Conservation (phyloP, 2,797 vertebrate genomes). For the Enteromius treurensis region DNA sequence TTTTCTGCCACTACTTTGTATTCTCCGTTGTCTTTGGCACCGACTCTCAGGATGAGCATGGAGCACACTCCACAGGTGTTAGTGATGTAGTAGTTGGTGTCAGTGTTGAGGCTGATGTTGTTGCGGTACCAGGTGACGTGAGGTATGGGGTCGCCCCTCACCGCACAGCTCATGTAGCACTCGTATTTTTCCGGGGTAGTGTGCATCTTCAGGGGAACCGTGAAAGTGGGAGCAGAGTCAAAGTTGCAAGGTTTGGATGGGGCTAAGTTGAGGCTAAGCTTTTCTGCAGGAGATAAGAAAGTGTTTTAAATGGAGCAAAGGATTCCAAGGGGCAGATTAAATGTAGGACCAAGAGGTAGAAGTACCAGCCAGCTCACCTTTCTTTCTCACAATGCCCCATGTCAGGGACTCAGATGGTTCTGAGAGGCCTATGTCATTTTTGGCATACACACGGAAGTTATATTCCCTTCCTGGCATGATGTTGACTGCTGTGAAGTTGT, state of each 20-base stretch:
- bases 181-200: conserved; percentile 81
- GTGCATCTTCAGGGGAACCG: conserved; percentile 80
- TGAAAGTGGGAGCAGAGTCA: conserved; percentile 77
- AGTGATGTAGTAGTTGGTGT: conserved; percentile 79
- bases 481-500: conserved; percentile 83
- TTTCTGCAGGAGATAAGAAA: conserved; percentile 52
- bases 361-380: conserved; percentile 70
- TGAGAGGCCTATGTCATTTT: conserved; percentile 84
- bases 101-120: conserved; percentile 78
- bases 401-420: conserved; percentile 80
- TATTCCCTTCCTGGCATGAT: conserved; percentile 85
- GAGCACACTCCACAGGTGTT: conserved; percentile 89
- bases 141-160: conserved; percentile 82
- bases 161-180: conserved; percentile 89
- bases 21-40: conserved; percentile 78
- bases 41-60: conserved; percentile 80
- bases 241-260: conserved; percentile 69
- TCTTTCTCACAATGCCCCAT: conserved; percentile 79
- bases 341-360: neutral
- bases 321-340: neutral
- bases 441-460: conserved; percentile 85
- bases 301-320: neutral
- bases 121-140: conserved; percentile 86
- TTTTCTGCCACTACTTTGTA: conserved; percentile 84
- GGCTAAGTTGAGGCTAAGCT: conserved; percentile 63